Conservation (phyloP, 2,888 invertebrate genomes). For the Parapristionchus giblindavisi region DNA sequence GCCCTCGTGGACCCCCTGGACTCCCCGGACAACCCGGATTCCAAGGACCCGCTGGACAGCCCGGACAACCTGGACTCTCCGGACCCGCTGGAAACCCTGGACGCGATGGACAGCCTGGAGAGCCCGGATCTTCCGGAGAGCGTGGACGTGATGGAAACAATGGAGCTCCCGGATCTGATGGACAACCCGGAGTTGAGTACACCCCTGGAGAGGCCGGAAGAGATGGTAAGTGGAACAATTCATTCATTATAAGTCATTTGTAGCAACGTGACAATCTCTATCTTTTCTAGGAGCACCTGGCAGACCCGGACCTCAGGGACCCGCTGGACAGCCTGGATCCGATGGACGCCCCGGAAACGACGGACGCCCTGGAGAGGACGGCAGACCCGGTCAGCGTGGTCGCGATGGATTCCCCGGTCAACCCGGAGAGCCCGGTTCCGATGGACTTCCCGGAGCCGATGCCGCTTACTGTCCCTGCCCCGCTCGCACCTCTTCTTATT, state of each 20-base stretch:
- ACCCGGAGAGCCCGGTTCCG: conserved; percentile 35
- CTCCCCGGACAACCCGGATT: conserved; percentile 26
- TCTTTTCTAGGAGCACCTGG: conserved; percentile 21
- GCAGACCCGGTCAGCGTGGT: conserved; percentile 33
- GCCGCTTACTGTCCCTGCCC: too few relatives aligned
- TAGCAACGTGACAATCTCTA: too few relatives aligned
- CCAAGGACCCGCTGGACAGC: conserved; percentile 37
- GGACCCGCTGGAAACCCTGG: conserved; percentile 37
- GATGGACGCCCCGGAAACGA: conserved; percentile 33
- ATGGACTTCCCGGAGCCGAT: too few relatives aligned
- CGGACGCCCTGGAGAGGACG: conserved; percentile 30
- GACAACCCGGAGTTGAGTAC: conserved; percentile 37
- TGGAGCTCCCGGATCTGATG: conserved; percentile 18
- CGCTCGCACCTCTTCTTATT: too few relatives aligned
- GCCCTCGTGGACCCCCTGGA: conserved; percentile 35
- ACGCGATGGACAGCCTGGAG: conserved; percentile 27
- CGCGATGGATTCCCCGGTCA: conserved; percentile 31
- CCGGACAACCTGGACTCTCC: conserved; percentile 12
- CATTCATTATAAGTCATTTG: too few relatives aligned
- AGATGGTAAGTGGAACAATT: too few relatives aligned
- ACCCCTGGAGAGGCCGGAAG: conserved; percentile 37
- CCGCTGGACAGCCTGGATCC: conserved; percentile 27
- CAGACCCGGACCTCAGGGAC: conserved; percentile 39
- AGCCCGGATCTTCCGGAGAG: conserved; percentile 17
- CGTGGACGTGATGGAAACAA: conserved; percentile 21